A percentile compares a stretch with the other conserved stretches of the same genome.
Evolutionary conservation across 2,113 vertebrate species (phyloP).

Genomic region (Melanocharis versteri): DNA sequence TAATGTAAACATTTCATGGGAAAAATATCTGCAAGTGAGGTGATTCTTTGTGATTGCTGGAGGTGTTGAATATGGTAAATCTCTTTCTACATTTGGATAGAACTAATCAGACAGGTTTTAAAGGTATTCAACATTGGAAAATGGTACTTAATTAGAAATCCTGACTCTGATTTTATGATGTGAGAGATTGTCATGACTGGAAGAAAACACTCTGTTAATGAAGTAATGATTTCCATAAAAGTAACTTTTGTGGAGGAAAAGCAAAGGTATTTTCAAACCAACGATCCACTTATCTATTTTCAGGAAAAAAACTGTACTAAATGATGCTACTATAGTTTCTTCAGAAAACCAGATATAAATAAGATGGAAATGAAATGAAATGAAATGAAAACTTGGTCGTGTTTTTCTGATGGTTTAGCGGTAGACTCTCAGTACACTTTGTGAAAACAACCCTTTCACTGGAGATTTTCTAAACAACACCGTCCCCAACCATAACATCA

Average conservation of each 20-base stretch:
- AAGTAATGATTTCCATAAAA: neutral
- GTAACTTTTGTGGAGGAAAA: neutral
- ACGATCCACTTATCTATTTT: neutral
- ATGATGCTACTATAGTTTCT: neutral
- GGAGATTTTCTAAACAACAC: neutral
- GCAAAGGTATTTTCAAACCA: neutral
- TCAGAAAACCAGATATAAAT: neutral
- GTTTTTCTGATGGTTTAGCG: conserved; percentile 13
- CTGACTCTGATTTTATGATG: neutral
- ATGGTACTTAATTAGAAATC: neutral
- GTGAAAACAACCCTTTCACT: neutral
- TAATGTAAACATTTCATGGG: neutral
- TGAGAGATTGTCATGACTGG: neutral
- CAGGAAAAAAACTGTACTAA: neutral
- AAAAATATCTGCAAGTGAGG: neutral
- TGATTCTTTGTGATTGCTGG: neutral
- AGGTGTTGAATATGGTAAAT: neutral
- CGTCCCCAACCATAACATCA: neutral
- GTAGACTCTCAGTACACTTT: neutral
- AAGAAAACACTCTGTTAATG: neutral
- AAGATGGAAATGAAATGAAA: neutral
- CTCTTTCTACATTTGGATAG: neutral
- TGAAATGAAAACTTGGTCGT: neutral
- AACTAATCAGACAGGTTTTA: neutral
- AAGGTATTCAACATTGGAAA: neutral